Conservation (phyloP, 2,797 vertebrate genomes). For the Meriones psammophilus region DNA sequence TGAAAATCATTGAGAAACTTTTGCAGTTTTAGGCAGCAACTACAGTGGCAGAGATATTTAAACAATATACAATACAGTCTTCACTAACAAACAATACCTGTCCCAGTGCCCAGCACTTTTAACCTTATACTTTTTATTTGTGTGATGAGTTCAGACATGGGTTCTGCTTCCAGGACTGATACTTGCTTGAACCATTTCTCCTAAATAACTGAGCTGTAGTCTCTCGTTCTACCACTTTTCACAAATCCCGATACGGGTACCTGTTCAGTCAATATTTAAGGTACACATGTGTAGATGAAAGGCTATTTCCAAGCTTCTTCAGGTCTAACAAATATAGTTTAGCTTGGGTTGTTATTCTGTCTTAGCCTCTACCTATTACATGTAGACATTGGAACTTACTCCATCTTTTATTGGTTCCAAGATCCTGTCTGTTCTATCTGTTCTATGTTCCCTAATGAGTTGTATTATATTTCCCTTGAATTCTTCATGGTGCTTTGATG, state of each 20-base stretch:
- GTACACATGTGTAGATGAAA: background rate
- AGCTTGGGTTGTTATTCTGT: background rate
- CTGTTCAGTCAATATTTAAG: background rate
- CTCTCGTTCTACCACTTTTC: background rate
- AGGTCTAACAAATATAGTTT: background rate
- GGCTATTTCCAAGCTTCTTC: background rate
- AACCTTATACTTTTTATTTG: background rate
- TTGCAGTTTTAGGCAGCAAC: background rate
- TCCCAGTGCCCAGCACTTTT: background rate
- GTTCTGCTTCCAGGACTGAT: constrained; percentile 4
- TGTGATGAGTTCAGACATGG: background rate
- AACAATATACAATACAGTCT: background rate
- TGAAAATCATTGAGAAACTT: background rate
- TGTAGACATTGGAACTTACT: background rate
- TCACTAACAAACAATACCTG: background rate
- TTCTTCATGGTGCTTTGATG: background rate
- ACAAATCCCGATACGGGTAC: background rate
- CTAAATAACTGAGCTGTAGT: background rate
- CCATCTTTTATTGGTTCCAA: background rate
- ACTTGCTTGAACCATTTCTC: constrained; percentile 5
- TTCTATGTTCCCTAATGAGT: background rate
- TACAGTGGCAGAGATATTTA: background rate
- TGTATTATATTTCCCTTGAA: background rate
- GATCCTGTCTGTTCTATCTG: background rate
- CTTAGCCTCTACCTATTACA: background rate